Base-by-base conservation (phyloP, 2,113 vertebrate species). In the Bubo scandiacus region DNA sequence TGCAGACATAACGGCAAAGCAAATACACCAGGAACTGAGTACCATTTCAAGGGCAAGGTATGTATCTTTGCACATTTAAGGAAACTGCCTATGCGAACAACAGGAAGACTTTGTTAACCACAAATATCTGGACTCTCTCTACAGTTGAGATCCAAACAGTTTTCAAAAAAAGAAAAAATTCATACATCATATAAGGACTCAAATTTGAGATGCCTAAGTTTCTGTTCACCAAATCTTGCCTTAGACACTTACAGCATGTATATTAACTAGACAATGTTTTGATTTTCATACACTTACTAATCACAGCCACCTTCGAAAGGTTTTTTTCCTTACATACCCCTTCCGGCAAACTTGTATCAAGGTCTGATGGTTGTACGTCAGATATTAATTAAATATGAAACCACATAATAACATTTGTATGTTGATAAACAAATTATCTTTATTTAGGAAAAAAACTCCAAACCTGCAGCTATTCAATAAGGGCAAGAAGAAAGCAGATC, bases 161-260 rank as follows among this genome's bases (percentile, higher is more conserved):
- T 86, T 63, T 40, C 16, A 29, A 49, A 42, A 32, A 51, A 70
- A 63, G 0, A 38, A 8, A 5, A 38, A 36, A 79, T 36, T 36
- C 0, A 6, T 26, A 2, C 30, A 38, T 4, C 3, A 6, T 8
- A 0, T 9, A 70, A 40, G 2, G 13, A 49, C n/a, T 62, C n/a
- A 13, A 42, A 47, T 19, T 68, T 34, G 13, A 82, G 8, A 52
- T 12, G 10, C 2, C 23, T 11, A 51, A 8, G 7, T 40, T 71
- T 67, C 23, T 51, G 61, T 45, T 27, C 6, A 84, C 6, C 5
- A 54, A 25, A 55, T 13, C n/a, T 55, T 71, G 25, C 9, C 26
- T 62, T 52, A 74, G 12, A n/a, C 12, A 18, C 42, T 65, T 78
- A 29, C 5, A 22, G 13, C 14, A 66, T 0, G 0, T 15, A 18